A percentile compares a stretch with the other conserved stretches of the same genome.
Evolutionary conservation across 2,888 invertebrate genomes (phyloP).

Genomic region (Agrotis puta): DNA sequence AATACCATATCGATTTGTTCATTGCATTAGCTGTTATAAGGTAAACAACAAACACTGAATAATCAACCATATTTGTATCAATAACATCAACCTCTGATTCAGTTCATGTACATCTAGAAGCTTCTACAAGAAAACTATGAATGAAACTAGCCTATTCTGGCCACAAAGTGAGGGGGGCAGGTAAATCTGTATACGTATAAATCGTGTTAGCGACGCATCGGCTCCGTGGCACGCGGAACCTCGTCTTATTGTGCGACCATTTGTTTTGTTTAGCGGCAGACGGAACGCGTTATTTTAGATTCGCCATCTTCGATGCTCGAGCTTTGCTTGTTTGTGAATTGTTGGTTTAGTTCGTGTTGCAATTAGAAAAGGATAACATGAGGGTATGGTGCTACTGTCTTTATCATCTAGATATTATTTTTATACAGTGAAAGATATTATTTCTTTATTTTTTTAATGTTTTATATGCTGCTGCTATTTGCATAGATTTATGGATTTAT

Average conservation of each 20-base stretch:
- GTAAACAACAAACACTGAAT: too few species aligned
- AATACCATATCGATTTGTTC: neutral
- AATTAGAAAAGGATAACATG: slow-evolving; percentile 21
- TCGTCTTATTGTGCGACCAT: slow-evolving; percentile 86
- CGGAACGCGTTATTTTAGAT: slow-evolving; percentile 84
- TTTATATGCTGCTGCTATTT: too few species aligned
- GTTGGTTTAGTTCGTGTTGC: slow-evolving; percentile 43
- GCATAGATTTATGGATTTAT: too few species aligned
- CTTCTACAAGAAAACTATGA: slow-evolving; percentile 67
- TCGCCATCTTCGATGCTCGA: slow-evolving; percentile 77
- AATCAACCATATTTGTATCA: neutral
- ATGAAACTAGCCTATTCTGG: slow-evolving; percentile 73
- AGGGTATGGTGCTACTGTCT: neutral
- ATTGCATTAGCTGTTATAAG: too few species aligned
- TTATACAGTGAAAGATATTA: too few species aligned
- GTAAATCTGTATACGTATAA: slow-evolving; percentile 81
- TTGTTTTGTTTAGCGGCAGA: slow-evolving; percentile 83
- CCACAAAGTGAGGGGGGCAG: slow-evolving; percentile 75
- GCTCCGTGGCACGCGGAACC: slow-evolving; percentile 85
- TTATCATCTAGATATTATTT: neutral
- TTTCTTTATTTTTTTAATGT: neutral
- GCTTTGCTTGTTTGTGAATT: slow-evolving; percentile 51
- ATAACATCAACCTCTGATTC: slow-evolving; percentile 7
- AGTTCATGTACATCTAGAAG: slow-evolving; percentile 22
- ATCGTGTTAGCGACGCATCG: slow-evolving; percentile 81